Percentiles rank a stretch among this genome's conserved stretches.
phyloP scores from a whole-genome alignment of 2,888 invertebrate genomes.

The Platypus cylindrus region DNA sequence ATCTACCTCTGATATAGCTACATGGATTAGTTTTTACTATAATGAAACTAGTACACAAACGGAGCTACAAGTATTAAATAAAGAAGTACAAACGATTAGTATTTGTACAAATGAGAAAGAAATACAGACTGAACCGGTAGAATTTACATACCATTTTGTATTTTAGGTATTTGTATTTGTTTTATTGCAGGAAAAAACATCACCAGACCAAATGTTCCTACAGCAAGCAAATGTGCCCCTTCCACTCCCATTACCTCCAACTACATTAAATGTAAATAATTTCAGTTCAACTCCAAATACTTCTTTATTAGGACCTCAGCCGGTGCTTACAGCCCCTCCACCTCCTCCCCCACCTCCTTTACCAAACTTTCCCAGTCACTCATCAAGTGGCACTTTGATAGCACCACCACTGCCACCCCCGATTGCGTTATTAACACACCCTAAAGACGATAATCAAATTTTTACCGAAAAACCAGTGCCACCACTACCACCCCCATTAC shows the following conservation, averaged over 20 bases:
- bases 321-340: slow-evolving; percentile 4
- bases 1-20: background rate
- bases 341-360: slow-evolving; percentile 12
- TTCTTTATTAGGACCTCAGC: slow-evolving; percentile 6
- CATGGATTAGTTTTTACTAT: background rate
- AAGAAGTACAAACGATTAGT: background rate
- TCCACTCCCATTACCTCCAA: slow-evolving; percentile 4
- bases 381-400: slow-evolving; percentile 4
- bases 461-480: slow-evolving; percentile 4
- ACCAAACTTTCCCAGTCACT: background rate
- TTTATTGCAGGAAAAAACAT: too few relatives aligned
- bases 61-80: background rate
- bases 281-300: background rate
- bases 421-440: slow-evolving; percentile 16
- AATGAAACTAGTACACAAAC: background rate
- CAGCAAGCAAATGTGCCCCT: background rate
- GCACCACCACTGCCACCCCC: slow-evolving; percentile 6
- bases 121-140: background rate
- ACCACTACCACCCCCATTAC: slow-evolving; percentile 12
- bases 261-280: background rate
- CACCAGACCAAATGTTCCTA: too few relatives aligned
- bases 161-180: too few relatives aligned
- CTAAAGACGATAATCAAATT: slow-evolving; percentile 11
- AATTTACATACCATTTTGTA: background rate
- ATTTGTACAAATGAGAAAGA: background rate